Base-by-base conservation (phyloP, 2,113 vertebrate genomes). In the Eupsittula cactorum region DNA sequence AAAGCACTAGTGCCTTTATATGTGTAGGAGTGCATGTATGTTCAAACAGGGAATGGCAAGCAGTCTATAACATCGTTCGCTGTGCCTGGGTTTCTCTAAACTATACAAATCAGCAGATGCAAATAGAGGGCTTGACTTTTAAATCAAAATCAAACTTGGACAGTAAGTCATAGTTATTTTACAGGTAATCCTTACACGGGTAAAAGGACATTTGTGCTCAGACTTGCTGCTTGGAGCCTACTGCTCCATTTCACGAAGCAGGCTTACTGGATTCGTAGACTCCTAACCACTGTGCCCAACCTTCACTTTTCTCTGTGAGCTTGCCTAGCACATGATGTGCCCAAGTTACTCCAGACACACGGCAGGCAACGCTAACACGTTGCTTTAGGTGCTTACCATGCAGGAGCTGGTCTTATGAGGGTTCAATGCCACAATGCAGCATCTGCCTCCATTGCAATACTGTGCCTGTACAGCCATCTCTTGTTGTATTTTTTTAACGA, bases 281-380 rank as follows among this genome's bases (percentile, higher is more conserved):
- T 13, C 13, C 42, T 76, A 27, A 9, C 8, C 13, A 2, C 11
- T 31, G 37, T 49, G 50, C n/a, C 44, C 75, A 80, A 16, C 7
- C 23, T 35, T 27, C 0, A 4, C 20, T 39, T 47, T 64, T 21
- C 33, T 29, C 27, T 7, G 15, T 15, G 44, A 86, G 4, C 28
- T 62, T 18, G 3, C 21, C 1, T 3, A 28, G 20, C 49, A 4
- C 7, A 1, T 0, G 0, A 11, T 1, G 14, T 33, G 13, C 23
- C 35, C 16, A 33, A 62, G 59, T 49, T 81, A 33, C 44, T 42
- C 33, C 64, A 42, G 71, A 6, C 8, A 7, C 24, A 6, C 31
- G 29, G 39, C 23, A 44, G 7, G 8, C 15, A 28, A 13, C 0
- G 0, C 13, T 10, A 5, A n/a, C 14, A 13, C 1, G 1, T 9